Conservation (phyloP, 2,797 vertebrate species). For the Microchirus variegatus region DNA sequence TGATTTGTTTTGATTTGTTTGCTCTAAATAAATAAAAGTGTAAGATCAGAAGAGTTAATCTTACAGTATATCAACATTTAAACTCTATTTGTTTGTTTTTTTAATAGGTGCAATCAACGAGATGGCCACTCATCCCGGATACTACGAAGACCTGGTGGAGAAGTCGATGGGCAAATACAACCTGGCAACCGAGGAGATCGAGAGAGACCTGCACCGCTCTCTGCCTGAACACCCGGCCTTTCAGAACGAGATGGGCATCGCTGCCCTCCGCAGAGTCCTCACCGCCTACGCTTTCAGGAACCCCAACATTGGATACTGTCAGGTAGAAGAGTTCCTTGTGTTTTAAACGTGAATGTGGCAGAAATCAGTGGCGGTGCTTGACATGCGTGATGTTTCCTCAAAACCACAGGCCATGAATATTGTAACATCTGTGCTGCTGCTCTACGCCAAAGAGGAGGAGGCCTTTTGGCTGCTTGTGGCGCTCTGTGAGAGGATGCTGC, state of each 20-base stretch:
- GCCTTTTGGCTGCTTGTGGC: constrained; percentile 98
- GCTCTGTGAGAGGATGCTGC: constrained; percentile 96
- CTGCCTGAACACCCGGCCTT: constrained; percentile 98
- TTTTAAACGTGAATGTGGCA: background rate
- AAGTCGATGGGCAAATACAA: constrained; percentile 98
- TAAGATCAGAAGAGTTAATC: too few relatives aligned
- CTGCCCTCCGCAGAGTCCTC: constrained; percentile 93
- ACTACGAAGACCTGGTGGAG: constrained; percentile 97
- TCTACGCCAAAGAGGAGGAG: constrained; percentile 97
- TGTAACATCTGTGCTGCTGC: constrained; percentile 94
- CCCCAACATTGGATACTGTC: constrained; percentile 98
- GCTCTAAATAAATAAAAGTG: too few relatives aligned
- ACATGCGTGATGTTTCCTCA: background rate
- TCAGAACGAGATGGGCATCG: constrained; percentile 98
- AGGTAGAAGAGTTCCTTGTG: constrained; percentile 84
- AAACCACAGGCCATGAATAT: constrained; percentile 96
- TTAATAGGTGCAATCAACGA: constrained; percentile 92
- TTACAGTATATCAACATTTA: too few relatives aligned
- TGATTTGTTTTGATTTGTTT: too few relatives aligned
- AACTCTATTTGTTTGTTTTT: constrained; percentile 1
- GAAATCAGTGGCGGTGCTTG: background rate
- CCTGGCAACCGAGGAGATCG: constrained; percentile 97
- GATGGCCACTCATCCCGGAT: constrained; percentile 96
- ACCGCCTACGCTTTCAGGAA: constrained; percentile 98
- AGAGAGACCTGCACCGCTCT: constrained; percentile 96